Conservation (phyloP, 92 coral and sea anemone species). For the Umimayanthus kanabou region DNA sequence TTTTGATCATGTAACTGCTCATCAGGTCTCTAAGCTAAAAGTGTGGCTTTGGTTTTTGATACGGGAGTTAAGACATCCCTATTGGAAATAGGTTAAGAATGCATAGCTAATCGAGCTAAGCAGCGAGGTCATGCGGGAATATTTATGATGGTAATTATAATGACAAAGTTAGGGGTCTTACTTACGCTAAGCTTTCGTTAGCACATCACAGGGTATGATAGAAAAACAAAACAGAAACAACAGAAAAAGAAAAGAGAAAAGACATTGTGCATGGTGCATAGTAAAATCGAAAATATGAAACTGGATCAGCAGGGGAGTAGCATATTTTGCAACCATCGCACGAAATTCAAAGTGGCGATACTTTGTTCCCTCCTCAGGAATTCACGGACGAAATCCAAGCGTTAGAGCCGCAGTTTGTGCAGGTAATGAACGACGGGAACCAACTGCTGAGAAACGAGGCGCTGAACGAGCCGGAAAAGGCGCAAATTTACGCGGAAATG, state of each 20-base stretch:
- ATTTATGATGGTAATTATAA: no score
- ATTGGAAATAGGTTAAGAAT: no score
- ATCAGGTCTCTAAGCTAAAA: no score
- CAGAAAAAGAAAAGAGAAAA: no score
- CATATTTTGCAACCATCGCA: not conserved
- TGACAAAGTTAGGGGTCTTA: no score
- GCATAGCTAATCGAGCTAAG: no score
- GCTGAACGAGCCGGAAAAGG: constrained; percentile 23
- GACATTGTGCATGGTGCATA: not conserved
- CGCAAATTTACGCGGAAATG: not conserved
- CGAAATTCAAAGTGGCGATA: not conserved
- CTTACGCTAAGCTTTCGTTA: not conserved
- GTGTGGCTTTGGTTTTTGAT: no score
- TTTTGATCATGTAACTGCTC: no score
- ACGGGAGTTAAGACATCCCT: no score
- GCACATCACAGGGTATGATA: not conserved
- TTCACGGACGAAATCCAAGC: constrained; percentile 29
- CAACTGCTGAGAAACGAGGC: constrained; percentile 1
- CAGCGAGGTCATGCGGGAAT: no score
- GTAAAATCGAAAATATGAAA: no score
- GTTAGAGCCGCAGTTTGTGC: constrained; percentile 21
- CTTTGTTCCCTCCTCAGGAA: not conserved
- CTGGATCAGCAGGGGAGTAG: not conserved
- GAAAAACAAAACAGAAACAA: no score
- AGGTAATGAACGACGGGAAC: constrained; percentile 25